A percentile compares a stretch with the other conserved stretches of the same genome.
These are phyloP conservation scores for Sprattus sprattus DNA, from an alignment of 2,113 vertebrate genomes.

Conservation along the genomic window DNA sequence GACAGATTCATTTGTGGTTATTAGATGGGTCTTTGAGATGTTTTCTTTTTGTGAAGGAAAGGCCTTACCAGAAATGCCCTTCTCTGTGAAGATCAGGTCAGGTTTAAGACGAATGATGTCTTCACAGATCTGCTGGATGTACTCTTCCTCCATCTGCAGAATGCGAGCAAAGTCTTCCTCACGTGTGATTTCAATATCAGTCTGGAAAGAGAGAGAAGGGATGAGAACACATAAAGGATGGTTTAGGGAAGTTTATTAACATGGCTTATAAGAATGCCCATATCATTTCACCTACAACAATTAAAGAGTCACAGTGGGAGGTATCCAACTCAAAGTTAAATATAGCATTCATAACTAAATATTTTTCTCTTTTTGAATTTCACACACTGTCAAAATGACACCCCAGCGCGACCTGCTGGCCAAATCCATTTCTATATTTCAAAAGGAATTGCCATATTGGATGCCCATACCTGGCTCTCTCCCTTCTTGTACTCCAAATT, in stretches of 20 bases:
- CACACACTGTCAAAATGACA: not conserved
- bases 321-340: too few relatives aligned
- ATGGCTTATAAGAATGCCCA: not conserved
- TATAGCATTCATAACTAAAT: not conserved
- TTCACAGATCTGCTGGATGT: slow-evolving; percentile 94
- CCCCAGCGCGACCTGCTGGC: not conserved
- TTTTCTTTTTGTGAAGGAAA: not conserved
- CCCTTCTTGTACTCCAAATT: slow-evolving; percentile 97
- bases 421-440: not conserved
- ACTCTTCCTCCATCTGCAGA: slow-evolving; percentile 96
- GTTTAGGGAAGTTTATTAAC: not conserved
- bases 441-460: too few relatives aligned
- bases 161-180: slow-evolving; percentile 96
- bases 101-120: slow-evolving; percentile 90
- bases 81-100: slow-evolving; percentile 92
- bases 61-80: slow-evolving; percentile 87
- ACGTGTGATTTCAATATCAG: slow-evolving; percentile 92
- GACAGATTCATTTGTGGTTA: not conserved
- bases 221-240: not conserved
- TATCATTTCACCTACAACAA: too few relatives aligned
- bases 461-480: slow-evolving; percentile 86
- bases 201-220: slow-evolving; percentile 65
- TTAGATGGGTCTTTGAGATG: too few relatives aligned
- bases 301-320: too few relatives aligned
- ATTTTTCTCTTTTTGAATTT: too few relatives aligned